Base-by-base conservation (phyloP, 2,888 invertebrate species). In the Apamea crenata region DNA sequence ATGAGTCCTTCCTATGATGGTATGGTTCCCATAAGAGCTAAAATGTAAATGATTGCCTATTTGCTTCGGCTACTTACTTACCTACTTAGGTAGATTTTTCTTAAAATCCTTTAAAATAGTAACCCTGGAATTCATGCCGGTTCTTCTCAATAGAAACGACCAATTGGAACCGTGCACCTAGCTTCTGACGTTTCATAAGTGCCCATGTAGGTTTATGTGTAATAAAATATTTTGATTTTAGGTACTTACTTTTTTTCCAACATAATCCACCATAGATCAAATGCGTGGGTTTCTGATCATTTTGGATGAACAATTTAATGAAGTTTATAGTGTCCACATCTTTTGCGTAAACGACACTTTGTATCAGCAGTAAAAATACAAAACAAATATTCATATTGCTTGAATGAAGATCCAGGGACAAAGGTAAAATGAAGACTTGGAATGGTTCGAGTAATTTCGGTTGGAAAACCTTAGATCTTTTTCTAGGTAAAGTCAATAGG, bases 221-320 rank as follows among this genome's bases (percentile, higher is more conserved):
- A 47, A 47, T 47, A 2, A 47, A 47, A 47, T 47, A 47, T 10
- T 12, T 47, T 47, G 44, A 47, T 47, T 10, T 44, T 44, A 63
- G 4, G 29, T 18, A 87, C 93, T 91, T 88, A 95, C 95, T 87
- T 70, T 90, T 92, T 25, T 82, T 85, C 95, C 95, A 95, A 77
- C 95, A 95, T 21, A 94, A 77, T 36, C 91, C 87, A 21, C 83
- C 82, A 29, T 89, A 91, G n/a, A 93, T 85, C 53, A 95, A 79
- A 86, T 91, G 89, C 0, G 95, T 94, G 0, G 95, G 93, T 73
- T 92, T 93, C 0, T 84, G 77, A 83, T 95, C 95, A 81, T 95
- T 94, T 70, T 86, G 77, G 6, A 95, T 89, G 18, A 91, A 95
- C 21, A 88, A 81, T 75, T 87, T 92, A 16, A 95, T 82, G 78